These are phyloP conservation scores for Archilochus colubris DNA, from an alignment of 2,113 vertebrate genomes.

Conservation along the genomic window DNA sequence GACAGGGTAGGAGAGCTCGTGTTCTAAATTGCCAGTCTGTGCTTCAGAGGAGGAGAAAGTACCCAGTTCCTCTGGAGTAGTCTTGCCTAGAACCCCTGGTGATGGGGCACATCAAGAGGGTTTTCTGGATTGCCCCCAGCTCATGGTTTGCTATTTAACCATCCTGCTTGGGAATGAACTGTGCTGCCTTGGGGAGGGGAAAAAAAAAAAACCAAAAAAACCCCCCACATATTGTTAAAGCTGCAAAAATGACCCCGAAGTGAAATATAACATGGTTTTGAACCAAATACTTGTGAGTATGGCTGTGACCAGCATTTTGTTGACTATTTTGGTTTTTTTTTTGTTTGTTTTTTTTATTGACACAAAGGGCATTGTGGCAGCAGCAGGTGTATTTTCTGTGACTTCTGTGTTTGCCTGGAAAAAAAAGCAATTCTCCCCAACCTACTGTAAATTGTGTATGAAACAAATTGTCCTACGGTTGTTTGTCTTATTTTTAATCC, in stretches of 20 bases:
- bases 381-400: slow-evolving; percentile 75
- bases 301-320: slow-evolving; percentile 7
- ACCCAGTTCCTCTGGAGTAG: neutral
- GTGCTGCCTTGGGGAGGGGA: neutral
- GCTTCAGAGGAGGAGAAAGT: slow-evolving; percentile 37
- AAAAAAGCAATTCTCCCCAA: neutral
- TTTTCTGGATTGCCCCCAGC: neutral
- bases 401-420: slow-evolving; percentile 58
- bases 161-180: slow-evolving; percentile 6
- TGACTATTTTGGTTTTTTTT: neutral
- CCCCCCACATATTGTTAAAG: neutral
- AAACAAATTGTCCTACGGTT: slow-evolving; percentile 65
- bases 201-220: no score
- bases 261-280: neutral
- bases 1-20: neutral
- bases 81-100: neutral
- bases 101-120: neutral
- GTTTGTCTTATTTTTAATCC: slow-evolving; percentile 68
- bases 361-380: slow-evolving; percentile 62
- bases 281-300: slow-evolving; percentile 28
- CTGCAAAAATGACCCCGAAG: slow-evolving; percentile 5
- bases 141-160: neutral
- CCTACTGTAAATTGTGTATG: slow-evolving; percentile 78
- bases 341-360: neutral
- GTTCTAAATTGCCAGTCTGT: neutral